phyloP scores from a whole-genome alignment of 2,888 invertebrate genomes.

The Melieria picta region DNA sequence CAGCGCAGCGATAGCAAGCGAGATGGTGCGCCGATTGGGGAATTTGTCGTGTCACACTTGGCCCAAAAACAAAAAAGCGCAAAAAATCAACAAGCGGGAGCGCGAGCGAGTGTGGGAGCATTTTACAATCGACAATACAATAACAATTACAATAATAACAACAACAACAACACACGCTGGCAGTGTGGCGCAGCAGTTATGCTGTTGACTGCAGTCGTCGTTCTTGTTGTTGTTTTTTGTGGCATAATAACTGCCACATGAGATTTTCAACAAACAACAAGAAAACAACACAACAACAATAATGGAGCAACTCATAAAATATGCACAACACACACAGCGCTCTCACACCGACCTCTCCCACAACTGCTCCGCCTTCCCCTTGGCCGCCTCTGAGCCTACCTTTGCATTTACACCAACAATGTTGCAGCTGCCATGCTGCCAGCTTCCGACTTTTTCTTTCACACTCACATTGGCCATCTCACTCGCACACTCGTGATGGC shows the following conservation, averaged over 20 bases:
- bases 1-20: not conserved
- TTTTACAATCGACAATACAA: constrained; percentile 12
- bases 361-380: constrained; percentile 15
- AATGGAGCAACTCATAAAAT: constrained; percentile 19
- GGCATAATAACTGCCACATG: not conserved
- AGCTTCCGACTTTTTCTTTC: too few relatives aligned
- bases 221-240: constrained; percentile 9
- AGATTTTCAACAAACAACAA: not conserved
- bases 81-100: not conserved
- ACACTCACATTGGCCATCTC: not conserved
- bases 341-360: not conserved
- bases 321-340: constrained; percentile 7
- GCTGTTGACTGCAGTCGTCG: too few relatives aligned
- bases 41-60: constrained; percentile 8
- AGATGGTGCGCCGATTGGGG: not conserved
- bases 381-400: constrained; percentile 10
- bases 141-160: too few relatives aligned
- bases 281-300: not conserved
- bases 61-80: constrained; percentile 12
- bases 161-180: too few relatives aligned
- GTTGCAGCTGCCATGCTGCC: too few relatives aligned
- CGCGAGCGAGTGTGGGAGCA: not conserved
- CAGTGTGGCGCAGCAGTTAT: too few relatives aligned
- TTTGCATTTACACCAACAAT: too few relatives aligned
- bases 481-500: not conserved